Percentiles rank a stretch among this genome's conserved stretches.
These are phyloP conservation scores for Drosophila mojavensis DNA, from an alignment of 1,140 invertebrate genomes.

Conservation along the genomic window DNA sequence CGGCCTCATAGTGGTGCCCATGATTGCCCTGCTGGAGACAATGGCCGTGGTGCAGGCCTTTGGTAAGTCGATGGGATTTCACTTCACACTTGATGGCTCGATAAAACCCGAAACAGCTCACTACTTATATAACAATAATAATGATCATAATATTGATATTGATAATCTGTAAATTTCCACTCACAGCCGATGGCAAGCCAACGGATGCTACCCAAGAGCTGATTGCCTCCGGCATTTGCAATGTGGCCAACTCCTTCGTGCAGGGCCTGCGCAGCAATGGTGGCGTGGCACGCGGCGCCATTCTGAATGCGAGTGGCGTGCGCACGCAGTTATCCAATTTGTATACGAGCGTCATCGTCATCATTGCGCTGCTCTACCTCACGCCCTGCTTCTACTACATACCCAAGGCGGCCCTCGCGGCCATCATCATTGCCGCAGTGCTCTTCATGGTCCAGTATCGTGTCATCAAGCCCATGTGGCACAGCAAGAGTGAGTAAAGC, in stretches of 20 bases:
- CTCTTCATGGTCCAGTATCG: conserved; percentile 93
- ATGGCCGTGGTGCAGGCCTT: conserved; percentile 92
- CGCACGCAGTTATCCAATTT: conserved; percentile 93
- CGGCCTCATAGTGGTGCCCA: conserved; percentile 91
- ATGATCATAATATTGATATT: not conserved
- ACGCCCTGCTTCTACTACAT: conserved; percentile 93
- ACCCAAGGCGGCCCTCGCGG: conserved; percentile 90
- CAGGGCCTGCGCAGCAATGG: conserved; percentile 94
- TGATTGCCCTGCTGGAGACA: conserved; percentile 92
- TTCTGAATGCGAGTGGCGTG: conserved; percentile 95
- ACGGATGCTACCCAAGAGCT: conserved; percentile 94
- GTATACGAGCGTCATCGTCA: conserved; percentile 88
- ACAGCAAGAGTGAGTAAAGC: conserved; percentile 89
- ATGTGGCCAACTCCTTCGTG: conserved; percentile 95
- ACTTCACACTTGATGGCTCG: not conserved
- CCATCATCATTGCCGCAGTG: conserved; percentile 93
- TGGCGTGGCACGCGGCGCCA: conserved; percentile 92
- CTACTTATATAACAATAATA: not conserved
- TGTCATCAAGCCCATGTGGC: conserved; percentile 92
- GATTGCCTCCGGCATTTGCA: conserved; percentile 91
- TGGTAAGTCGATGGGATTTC: conserved; percentile 77
- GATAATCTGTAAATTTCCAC: not conserved
- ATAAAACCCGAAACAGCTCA: not conserved
- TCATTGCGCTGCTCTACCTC: conserved; percentile 89
- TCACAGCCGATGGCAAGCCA: conserved; percentile 88